phyloP scores from a whole-genome alignment of 2,888 invertebrate species.

The Ectropis crepuscularia region DNA sequence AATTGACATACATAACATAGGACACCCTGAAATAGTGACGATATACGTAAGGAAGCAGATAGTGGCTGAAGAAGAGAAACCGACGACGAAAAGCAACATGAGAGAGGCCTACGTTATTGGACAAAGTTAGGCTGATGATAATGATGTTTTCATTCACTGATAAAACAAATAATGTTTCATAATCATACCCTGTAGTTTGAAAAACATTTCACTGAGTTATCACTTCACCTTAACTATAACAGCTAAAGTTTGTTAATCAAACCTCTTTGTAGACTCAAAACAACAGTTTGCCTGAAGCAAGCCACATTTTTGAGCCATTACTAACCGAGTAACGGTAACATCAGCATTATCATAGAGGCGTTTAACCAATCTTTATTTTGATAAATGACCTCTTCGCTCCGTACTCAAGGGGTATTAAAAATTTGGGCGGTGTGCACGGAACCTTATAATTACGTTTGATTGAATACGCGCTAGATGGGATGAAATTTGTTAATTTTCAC shows the following conservation, averaged over 20 bases:
- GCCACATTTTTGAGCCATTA: conserved; percentile 15
- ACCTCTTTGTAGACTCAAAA: conserved; percentile 9
- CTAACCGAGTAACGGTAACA: conserved; percentile 55
- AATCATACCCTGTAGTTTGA: too few species aligned
- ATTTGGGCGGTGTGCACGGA: conserved; percentile 23
- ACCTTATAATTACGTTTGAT: conserved; percentile 29
- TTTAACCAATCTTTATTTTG: conserved; percentile 65
- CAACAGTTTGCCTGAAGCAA: conserved; percentile 22
- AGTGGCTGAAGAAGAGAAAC: too few species aligned
- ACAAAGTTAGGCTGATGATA: too few species aligned
- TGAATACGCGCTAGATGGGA: conserved; percentile 25
- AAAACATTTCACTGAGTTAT: too few species aligned
- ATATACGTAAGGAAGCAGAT: too few species aligned
- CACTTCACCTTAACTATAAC: too few species aligned
- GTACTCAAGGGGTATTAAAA: conserved; percentile 12
- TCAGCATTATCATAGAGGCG: conserved; percentile 50
- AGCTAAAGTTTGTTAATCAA: background rate
- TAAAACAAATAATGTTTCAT: too few species aligned
- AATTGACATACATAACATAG: too few species aligned
- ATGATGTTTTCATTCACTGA: too few species aligned
- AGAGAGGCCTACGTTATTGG: too few species aligned
- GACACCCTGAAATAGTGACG: too few species aligned
- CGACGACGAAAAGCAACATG: too few species aligned
- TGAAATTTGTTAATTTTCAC: conserved; percentile 31
- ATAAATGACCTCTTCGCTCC: conserved; percentile 55